Evolutionary conservation across 2,888 invertebrate genomes (phyloP).

Genomic region (Eupeodes latifasciatus): DNA sequence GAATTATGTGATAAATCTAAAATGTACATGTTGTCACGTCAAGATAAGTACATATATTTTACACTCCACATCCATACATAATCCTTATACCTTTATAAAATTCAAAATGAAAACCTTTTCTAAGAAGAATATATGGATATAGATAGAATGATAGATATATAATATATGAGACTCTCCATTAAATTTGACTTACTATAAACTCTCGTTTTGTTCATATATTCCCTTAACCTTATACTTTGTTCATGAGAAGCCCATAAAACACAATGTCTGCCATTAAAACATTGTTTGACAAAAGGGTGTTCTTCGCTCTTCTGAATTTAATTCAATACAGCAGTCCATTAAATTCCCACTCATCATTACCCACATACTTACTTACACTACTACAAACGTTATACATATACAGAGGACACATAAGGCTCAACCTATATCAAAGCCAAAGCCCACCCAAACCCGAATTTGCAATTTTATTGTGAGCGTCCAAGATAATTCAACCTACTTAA

Average conservation of each 20-base stretch:
- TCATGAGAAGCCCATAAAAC: constrained; percentile 41
- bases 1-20: constrained; percentile 5
- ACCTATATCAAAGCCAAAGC: neutral
- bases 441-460: constrained; percentile 45
- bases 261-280: constrained; percentile 55
- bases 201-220: constrained; percentile 16
- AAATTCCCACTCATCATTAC: constrained; percentile 59
- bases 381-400: neutral
- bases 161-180: constrained; percentile 19
- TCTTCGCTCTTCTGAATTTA: constrained; percentile 48
- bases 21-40: constrained; percentile 24
- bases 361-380: constrained; percentile 12
- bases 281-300: constrained; percentile 44
- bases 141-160: too few species aligned
- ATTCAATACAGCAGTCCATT: constrained; percentile 66
- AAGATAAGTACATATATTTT: neutral
- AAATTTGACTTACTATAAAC: constrained; percentile 34
- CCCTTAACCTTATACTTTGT: constrained; percentile 11
- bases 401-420: too few species aligned
- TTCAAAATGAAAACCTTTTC: constrained; percentile 29
- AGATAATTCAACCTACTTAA: constrained; percentile 43
- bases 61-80: neutral
- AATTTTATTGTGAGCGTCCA: constrained; percentile 60
- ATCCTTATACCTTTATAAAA: constrained; percentile 2
- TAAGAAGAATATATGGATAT: neutral